Base-by-base conservation (phyloP, 2,797 vertebrate species). In the Darevskia mixta region DNA sequence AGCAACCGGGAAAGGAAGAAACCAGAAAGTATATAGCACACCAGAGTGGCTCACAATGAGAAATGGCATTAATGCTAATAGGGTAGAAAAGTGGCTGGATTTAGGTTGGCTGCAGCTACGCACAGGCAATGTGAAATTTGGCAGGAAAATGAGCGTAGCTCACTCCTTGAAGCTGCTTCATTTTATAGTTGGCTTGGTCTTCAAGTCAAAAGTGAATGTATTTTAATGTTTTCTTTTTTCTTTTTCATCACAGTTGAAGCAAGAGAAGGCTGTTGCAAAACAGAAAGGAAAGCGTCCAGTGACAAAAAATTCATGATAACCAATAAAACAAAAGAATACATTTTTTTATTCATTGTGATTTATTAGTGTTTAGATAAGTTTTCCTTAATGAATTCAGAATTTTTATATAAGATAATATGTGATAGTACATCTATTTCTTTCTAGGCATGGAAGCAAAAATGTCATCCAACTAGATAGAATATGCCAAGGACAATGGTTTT, bases 211-310 rank as follows among this genome's bases (percentile, higher is more conserved):
- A 18, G 15, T 18, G n/a, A 29, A 35, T 80, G 17, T 58, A 27
- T 91, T 61, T 55, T 55, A 15, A 15, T 55, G 3, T 55, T 55
- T 55, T 55, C 11, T 49, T 55, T 55, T 85, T 85, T 88, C 10
- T 69, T 83, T 93, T 94, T 90, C 88, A 87, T 96, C 95, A 87
- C 94, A 97, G 97, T 86, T 96, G 86, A 96, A 96, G 95, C 93
- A 94, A 93, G 96, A 96, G 92, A 97, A 96, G 86, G 91, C 91
- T 91, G 91, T 89, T 91, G 92, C 90, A 87, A 96, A 96, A 86
- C 1, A 1, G 82, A 95, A 95, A 89, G 94, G 92, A 90, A 95
- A 89, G 92, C 88, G 58, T 82, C 72, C 91, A 17, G 38, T 66
- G 41, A 32, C 88, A 83, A 95, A 96, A 87, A 94, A 95, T 73